Base-by-base conservation (phyloP, 2,888 invertebrate species). In the Marronus borbonicus region DNA sequence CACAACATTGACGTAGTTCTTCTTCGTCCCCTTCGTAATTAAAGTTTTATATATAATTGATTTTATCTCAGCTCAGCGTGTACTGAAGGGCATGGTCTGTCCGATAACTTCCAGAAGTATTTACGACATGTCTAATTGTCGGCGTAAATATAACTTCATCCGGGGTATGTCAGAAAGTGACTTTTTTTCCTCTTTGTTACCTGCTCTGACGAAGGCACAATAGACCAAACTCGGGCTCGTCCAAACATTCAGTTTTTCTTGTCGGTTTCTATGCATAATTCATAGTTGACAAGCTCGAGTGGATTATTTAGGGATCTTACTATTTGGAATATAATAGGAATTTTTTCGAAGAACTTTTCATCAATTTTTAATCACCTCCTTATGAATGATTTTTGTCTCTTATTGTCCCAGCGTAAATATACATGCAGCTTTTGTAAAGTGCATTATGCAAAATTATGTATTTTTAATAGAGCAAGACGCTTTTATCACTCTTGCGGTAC, bases 61-160 rank as follows among this genome's bases (percentile, higher is more conserved):
- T 72, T 60, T 72, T 60, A 72, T 72, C 72, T 72, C 24, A 60
- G 60, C 31, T 44, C 24, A 60, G 20, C 39, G 58, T 44, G 39
- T 39, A 72, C 72, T 72, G 58, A 60, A 58, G 60, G 20, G n/a
- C 44, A 36, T 72, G 44, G 58, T 60, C 36, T 44, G 39, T 20
- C 44, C 60, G 72, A 72, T 72, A 72, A 72, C 72, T 66, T 66
- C 66, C 52, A 76, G 75, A 72, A 77, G 80, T 80, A 80, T 81
- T 81, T 81, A 81, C 81, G 81, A 81, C 76, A 76, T 79, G 77
- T 79, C 80, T 82, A 82, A 82, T 81, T 79, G 80, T 79, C 69
- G 79, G 78, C 79, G 81, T 80, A 81, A 82, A 81, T 82, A 81
- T 82, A 81, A 80, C 81, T 81, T 81, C 80, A 82, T 81, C 80